Base-by-base conservation (phyloP, 2,888 invertebrate species). In the Melieria picta region DNA sequence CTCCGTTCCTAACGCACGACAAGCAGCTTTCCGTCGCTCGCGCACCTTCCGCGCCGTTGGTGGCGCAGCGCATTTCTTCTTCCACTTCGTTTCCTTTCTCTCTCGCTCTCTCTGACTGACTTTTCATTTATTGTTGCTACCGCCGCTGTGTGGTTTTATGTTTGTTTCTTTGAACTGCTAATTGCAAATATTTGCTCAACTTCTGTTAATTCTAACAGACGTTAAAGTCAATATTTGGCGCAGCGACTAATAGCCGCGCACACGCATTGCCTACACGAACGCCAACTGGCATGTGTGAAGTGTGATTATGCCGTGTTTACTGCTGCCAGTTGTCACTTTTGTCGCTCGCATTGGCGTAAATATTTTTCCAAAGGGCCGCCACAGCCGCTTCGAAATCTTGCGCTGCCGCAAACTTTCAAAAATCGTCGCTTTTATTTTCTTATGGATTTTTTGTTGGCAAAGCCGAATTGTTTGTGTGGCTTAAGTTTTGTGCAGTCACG, bases 181-280 rank as follows among this genome's bases (percentile, higher is more conserved):
- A 63, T 63, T 11, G 62, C 13, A 63, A 63, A 58, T 72, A 60
- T 72, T 67, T 64, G 55, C 10, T 64, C 45, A 42, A 13, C 52
- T 52, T 64, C 43, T 58, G 52, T 55, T 47, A 43, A 43, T 69
- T 71, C 75, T 70, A 72, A 65, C 61, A 71, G 69, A 67, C 65
- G 67, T 66, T 57, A 65, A 69, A 73, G 77, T 77, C 78, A 81
- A 81, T 81, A 81, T 81, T 81, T 81, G 77, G 78, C 73, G 76
- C 78, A 77, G 78, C 80, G 81, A 81, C 80, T 81, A 77, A 78
- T 78, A 45, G 46, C 4, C 11, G 9, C 9, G 13, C n/a, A 9
- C n/a, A 46, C 42, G 9, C 61, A 58, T n/a, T 58, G 42, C 4
- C 42, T 13, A 58, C 16, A 7, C 10, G 10, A 58, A 58, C 42